Conservation (phyloP, 2,113 vertebrate genomes). For the Hystrix cristata region DNA sequence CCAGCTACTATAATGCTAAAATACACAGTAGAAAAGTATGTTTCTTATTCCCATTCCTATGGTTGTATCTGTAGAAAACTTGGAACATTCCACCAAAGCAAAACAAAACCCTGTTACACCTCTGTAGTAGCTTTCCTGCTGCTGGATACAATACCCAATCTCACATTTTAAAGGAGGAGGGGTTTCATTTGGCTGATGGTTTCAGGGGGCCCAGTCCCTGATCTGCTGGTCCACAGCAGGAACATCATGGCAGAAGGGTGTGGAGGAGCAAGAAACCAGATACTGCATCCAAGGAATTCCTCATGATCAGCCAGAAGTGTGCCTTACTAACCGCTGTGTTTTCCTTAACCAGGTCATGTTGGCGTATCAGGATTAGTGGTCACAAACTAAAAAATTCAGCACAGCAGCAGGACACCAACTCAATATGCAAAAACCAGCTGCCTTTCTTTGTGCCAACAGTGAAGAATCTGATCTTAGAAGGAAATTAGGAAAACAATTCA, state of each 20-base stretch:
- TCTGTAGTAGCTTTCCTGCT: neutral
- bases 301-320: neutral
- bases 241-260: neutral
- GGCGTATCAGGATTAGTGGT: neutral
- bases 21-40: too few species aligned
- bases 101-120: neutral
- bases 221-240: neutral
- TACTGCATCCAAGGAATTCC: neutral
- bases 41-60: neutral
- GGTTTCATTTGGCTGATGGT: neutral
- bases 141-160: neutral
- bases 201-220: neutral
- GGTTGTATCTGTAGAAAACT: neutral
- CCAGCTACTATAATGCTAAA: too few species aligned
- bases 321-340: neutral
- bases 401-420: slow-evolving; percentile 17
- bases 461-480: neutral
- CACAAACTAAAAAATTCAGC: neutral
- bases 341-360: neutral
- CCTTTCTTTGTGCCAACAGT: neutral
- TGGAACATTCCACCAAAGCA: neutral
- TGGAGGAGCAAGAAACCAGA: neutral
- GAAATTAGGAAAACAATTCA: slow-evolving; percentile 41
- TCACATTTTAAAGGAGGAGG: neutral
- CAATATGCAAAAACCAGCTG: neutral